phyloP scores from a whole-genome alignment of 2,888 invertebrate species.

The Bedellia somnulentella region DNA sequence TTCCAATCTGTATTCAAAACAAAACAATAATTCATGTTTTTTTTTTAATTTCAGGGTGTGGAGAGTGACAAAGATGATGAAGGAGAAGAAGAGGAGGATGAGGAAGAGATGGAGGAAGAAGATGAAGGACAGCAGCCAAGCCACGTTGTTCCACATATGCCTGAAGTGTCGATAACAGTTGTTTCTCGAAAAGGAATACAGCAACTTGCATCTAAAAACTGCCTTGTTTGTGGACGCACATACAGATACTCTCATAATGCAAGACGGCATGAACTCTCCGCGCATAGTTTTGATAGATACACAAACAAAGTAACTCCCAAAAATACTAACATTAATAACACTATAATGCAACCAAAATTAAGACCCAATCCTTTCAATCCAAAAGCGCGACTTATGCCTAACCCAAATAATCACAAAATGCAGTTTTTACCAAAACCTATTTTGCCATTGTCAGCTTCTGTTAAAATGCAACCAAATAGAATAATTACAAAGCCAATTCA shows the following conservation, averaged over 20 bases:
- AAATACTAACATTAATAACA: constrained; percentile 13
- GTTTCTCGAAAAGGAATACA: constrained; percentile 50
- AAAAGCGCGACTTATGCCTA: constrained; percentile 51
- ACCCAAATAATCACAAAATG: constrained; percentile 49
- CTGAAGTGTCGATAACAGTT: constrained; percentile 50
- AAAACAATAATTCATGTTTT: no score
- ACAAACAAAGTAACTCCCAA: constrained; percentile 43
- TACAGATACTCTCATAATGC: constrained; percentile 57
- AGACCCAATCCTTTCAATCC: constrained; percentile 54
- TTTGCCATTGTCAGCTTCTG: constrained; percentile 23
- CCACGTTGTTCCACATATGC: constrained; percentile 33
- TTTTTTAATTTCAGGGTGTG: constrained; percentile 28
- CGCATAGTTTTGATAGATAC: constrained; percentile 52
- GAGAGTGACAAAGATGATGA: constrained; percentile 42
- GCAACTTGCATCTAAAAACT: constrained; percentile 52
- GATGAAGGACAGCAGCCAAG: no score
- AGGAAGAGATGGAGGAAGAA: constrained; percentile 19
- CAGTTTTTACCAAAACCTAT: constrained; percentile 19
- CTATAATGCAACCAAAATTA: constrained; percentile 38
- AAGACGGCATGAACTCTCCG: constrained; percentile 45
- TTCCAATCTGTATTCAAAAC: no score
- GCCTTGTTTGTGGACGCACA: constrained; percentile 47
- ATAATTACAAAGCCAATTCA: constrained; percentile 37
- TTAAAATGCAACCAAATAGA: constrained; percentile 31
- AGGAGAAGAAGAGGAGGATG: constrained; percentile 31